Percentiles rank a stretch among this genome's conserved stretches.
Conservation (phyloP, 2,113 vertebrate species). For the Passer domesticus region DNA sequence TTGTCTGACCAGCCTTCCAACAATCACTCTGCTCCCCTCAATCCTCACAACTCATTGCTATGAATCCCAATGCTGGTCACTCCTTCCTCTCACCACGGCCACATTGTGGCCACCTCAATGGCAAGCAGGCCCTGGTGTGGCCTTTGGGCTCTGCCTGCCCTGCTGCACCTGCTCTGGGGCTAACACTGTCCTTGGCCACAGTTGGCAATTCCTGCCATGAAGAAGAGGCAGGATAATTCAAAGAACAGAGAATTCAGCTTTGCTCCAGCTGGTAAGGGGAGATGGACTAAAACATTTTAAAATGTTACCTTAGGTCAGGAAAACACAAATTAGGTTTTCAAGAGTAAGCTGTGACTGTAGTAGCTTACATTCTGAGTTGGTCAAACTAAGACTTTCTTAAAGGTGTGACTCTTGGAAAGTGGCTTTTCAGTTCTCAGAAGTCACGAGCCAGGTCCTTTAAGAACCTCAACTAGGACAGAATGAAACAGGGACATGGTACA, state of each 20-base stretch:
- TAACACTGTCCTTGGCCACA: background rate
- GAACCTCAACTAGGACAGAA: background rate
- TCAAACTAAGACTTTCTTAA: background rate
- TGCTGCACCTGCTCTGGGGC: background rate
- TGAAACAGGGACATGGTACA: background rate
- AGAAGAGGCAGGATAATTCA: background rate
- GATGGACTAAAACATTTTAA: background rate
- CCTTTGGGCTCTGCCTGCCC: background rate
- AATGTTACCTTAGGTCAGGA: background rate
- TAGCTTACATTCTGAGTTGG: background rate
- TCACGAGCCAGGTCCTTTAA: background rate
- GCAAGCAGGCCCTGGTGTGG: background rate
- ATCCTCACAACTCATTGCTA: background rate
- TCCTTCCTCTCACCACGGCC: rapidly evolving
- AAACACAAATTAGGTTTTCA: background rate
- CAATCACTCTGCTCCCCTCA: rapidly evolving
- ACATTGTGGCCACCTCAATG: background rate
- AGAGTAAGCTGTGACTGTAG: background rate
- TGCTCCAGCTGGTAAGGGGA: background rate
- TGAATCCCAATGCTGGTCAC: background rate
- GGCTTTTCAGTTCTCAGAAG: background rate
- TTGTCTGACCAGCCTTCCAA: background rate
- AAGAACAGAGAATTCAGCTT: background rate
- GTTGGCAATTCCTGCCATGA: rapidly evolving
- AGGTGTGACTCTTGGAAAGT: background rate